Conservation (phyloP, 2,113 vertebrate species). For the Grantiella picta region DNA sequence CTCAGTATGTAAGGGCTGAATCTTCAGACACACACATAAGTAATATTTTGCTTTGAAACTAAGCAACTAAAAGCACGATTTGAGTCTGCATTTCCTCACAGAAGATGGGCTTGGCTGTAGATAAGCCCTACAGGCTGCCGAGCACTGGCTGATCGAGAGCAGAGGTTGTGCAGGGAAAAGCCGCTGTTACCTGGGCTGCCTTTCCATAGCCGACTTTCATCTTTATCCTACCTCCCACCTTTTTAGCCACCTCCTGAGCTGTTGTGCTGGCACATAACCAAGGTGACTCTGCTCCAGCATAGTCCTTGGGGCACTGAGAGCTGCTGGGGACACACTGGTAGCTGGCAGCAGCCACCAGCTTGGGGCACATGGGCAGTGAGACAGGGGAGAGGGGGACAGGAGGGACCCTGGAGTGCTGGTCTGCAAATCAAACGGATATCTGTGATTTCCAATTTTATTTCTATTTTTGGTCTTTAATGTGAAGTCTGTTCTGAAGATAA, state of each 20-base stretch:
- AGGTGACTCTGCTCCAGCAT: not conserved
- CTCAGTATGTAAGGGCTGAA: not conserved
- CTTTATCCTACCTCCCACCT: not conserved
- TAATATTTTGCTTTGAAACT: slow-evolving; percentile 35
- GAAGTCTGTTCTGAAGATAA: not conserved
- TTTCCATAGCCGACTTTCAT: not conserved
- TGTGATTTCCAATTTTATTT: not conserved
- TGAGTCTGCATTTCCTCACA: not conserved
- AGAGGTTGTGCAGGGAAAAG: not conserved
- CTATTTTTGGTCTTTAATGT: not conserved
- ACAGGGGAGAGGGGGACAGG: not conserved
- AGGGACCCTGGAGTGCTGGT: not conserved
- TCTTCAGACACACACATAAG: not conserved
- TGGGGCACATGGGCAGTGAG: rapidly evolving
- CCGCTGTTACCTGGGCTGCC: not conserved
- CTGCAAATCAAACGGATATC: not conserved
- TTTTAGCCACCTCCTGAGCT: not conserved
- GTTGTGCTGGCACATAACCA: not conserved
- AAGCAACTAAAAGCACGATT: slow-evolving; percentile 3
- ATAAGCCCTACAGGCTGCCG: not conserved
- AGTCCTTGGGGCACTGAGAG: not conserved
- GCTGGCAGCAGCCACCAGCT: not conserved
- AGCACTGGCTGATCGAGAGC: not conserved
- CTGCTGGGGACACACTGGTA: not conserved
- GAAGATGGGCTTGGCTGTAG: not conserved